These are phyloP conservation scores for Zaprionus gabonicus DNA, from an alignment of 1,140 invertebrate genomes.

Conservation along the genomic window DNA sequence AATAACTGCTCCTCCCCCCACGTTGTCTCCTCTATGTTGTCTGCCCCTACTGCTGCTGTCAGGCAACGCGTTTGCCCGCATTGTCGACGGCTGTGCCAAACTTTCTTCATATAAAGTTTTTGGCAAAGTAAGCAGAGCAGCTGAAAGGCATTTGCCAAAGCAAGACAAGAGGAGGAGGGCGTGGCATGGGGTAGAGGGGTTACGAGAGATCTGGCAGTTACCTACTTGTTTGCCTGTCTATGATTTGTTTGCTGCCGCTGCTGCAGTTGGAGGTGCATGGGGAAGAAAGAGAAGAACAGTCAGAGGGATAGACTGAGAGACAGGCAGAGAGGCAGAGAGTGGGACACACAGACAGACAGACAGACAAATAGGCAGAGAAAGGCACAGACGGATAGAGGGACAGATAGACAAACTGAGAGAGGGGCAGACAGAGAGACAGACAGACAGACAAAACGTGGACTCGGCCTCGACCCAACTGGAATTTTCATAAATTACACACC, in stretches of 20 bases:
- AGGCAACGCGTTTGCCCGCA: neutral
- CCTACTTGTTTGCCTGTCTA: conserved; percentile 27
- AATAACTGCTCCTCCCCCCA: neutral
- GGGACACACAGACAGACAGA: neutral
- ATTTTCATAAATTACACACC: conserved; percentile 59
- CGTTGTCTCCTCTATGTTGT: neutral
- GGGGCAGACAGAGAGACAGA: neutral
- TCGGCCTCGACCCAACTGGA: conserved; percentile 5
- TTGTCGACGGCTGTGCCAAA: conserved; percentile 45
- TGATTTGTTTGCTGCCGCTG: conserved; percentile 44
- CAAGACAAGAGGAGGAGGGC: neutral
- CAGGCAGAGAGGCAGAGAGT: neutral
- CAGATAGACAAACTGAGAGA: neutral
- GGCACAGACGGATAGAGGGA: neutral
- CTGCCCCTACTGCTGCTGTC: neutral
- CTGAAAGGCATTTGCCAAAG: conserved; percentile 51
- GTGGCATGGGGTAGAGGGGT: neutral
- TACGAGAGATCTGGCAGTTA: neutral
- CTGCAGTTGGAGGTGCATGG: neutral
- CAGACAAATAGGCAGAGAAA: neutral
- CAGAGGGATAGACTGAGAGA: neutral
- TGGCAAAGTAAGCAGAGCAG: conserved; percentile 52
- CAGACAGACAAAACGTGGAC: neutral
- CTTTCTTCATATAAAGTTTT: conserved; percentile 58
- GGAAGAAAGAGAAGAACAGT: neutral